A percentile compares a stretch with the other conserved stretches of the same genome.
These are phyloP conservation scores for Bradypodion ventrale DNA, from an alignment of 2,797 vertebrate species.

Conservation along the genomic window DNA sequence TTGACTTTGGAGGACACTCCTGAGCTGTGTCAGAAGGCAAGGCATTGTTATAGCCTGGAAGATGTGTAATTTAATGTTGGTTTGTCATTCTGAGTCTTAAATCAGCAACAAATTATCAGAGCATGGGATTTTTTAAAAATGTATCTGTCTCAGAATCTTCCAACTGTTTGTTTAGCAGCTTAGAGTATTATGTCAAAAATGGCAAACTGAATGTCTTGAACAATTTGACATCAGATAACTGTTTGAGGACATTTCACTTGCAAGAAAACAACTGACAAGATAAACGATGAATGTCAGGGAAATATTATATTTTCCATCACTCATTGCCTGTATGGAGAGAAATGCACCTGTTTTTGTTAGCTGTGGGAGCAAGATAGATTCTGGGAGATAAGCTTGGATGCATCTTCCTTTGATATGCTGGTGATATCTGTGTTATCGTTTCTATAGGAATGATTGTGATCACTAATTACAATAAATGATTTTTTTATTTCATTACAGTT, in stretches of 20 bases:
- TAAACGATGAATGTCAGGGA: slow-evolving; percentile 33
- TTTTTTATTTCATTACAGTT: background rate
- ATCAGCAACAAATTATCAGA: background rate
- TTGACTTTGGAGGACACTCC: no score
- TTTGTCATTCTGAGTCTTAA: background rate
- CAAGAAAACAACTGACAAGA: slow-evolving; percentile 31
- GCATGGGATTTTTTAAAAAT: no score
- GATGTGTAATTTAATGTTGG: background rate
- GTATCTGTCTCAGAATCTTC: no score
- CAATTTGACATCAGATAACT: slow-evolving; percentile 18
- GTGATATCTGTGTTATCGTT: no score
- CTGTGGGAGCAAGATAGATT: background rate
- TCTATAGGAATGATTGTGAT: no score
- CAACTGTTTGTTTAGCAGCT: background rate
- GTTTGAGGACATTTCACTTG: slow-evolving; percentile 13
- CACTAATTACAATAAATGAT: background rate
- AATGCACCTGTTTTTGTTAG: background rate
- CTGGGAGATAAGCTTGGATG: background rate
- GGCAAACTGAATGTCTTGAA: slow-evolving; percentile 6
- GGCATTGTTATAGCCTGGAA: background rate
- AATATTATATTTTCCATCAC: slow-evolving; percentile 11
- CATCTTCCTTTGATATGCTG: background rate
- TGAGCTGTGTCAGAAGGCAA: no score
- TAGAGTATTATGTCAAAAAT: slow-evolving; percentile 22
- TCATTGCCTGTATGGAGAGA: background rate